Evolutionary conservation across 2,888 invertebrate species (phyloP).

Genomic region (Aradus depressus): DNA sequence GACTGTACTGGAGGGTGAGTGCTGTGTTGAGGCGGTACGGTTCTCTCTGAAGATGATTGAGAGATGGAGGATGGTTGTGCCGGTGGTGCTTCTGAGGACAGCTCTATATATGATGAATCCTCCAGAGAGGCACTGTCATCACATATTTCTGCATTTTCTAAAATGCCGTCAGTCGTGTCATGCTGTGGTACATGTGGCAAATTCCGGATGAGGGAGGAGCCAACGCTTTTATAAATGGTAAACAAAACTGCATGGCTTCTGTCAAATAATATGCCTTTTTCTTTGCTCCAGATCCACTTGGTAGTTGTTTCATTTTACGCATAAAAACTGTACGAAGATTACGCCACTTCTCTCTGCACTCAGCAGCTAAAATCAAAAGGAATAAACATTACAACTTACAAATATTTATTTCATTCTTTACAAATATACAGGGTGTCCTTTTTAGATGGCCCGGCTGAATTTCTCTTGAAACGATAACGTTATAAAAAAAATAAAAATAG

Average conservation of each 20-base stretch:
- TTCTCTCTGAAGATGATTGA: no score
- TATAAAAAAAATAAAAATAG: no score
- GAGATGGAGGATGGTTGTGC: background rate
- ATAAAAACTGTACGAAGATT: slow-evolving; percentile 24
- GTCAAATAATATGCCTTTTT: slow-evolving; percentile 20
- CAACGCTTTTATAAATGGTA: slow-evolving; percentile 20
- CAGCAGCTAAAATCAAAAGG: slow-evolving; percentile 20
- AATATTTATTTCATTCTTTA: no score
- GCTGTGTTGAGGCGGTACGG: slow-evolving; percentile 12
- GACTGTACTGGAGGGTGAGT: slow-evolving; percentile 12
- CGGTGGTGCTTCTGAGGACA: slow-evolving; percentile 11
- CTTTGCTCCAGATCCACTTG: slow-evolving; percentile 20
- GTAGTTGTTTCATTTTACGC: slow-evolving; percentile 20
- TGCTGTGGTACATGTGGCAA: slow-evolving; percentile 7
- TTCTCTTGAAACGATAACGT: no score
- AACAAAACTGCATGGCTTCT: slow-evolving; percentile 20
- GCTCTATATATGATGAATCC: slow-evolving; percentile 1
- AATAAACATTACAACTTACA: slow-evolving; percentile 3
- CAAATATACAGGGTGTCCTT: no score
- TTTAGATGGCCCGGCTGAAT: no score
- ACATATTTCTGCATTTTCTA: slow-evolving; percentile 5
- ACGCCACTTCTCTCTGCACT: slow-evolving; percentile 29
- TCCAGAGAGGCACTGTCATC: background rate
- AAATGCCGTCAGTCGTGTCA: background rate
- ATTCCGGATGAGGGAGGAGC: slow-evolving; percentile 15